Percentiles rank a stretch among this genome's conserved stretches.
Evolutionary conservation across 2,797 vertebrate genomes (phyloP).

Genomic region (Aulostomus chinensis): DNA sequence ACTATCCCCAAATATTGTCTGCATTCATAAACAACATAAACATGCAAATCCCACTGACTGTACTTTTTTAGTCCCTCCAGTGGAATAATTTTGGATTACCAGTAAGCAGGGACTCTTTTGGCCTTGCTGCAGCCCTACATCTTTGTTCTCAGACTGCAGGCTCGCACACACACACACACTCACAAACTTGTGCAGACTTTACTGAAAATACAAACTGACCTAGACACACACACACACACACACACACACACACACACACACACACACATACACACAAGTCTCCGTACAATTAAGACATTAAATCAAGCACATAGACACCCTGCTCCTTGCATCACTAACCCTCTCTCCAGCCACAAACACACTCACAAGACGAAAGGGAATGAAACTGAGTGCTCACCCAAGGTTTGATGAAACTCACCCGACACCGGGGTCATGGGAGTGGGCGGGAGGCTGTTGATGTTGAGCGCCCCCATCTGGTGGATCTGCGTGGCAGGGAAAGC

Average conservation of each 20-base stretch:
- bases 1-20: slow-evolving; percentile 46
- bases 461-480: slow-evolving; percentile 97
- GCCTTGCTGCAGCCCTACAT: slow-evolving; percentile 34
- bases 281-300: not conserved
- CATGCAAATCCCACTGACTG: slow-evolving; percentile 60
- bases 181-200: not conserved
- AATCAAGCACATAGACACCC: slow-evolving; percentile 16
- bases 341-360: too few species aligned
- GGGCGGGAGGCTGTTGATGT: slow-evolving; percentile 92
- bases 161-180: slow-evolving; percentile 2
- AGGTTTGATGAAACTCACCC: slow-evolving; percentile 83
- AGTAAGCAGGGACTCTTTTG: slow-evolving; percentile 40
- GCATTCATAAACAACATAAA: slow-evolving; percentile 66
- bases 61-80: slow-evolving; percentile 45
- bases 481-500: slow-evolving; percentile 94
- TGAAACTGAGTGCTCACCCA: slow-evolving; percentile 79
- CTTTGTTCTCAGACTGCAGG: not conserved
- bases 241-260: slow-evolving; percentile 1
- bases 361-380: slow-evolving; percentile 54
- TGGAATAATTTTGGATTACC: slow-evolving; percentile 64
- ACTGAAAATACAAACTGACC: not conserved
- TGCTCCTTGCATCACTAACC: too few species aligned
- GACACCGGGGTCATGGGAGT: slow-evolving; percentile 89
- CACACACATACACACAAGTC: not conserved
- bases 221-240: slow-evolving; percentile 17